A percentile compares a stretch with the other conserved stretches of the same genome.
phyloP scores from a whole-genome alignment of 1,140 invertebrate genomes.

The Brachionus rotundiformis region DNA sequence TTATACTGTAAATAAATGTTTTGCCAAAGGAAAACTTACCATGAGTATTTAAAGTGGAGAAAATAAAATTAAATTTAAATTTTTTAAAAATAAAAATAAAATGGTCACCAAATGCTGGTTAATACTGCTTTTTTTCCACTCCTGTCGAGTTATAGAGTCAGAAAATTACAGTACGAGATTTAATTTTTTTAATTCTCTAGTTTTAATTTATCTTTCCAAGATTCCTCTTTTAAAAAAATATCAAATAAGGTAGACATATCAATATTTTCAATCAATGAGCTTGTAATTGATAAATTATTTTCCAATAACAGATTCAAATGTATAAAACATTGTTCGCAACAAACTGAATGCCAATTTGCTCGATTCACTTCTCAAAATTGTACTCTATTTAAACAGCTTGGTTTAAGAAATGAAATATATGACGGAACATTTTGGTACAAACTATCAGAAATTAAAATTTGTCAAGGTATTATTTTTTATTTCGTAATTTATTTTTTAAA shows the following conservation, averaged over 20 bases:
- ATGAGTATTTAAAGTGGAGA: no score
- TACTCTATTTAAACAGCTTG: background rate
- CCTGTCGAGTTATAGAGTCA: background rate
- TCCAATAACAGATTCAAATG: background rate
- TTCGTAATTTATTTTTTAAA: no score
- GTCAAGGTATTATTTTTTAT: background rate
- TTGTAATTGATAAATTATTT: background rate
- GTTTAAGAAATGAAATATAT: background rate
- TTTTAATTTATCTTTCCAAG: background rate
- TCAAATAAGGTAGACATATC: background rate
- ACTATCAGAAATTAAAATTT: background rate
- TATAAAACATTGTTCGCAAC: background rate
- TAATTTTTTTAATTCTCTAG: background rate
- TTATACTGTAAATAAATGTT: no score
- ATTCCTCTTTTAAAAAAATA: background rate
- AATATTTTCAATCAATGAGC: background rate
- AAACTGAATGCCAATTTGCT: background rate
- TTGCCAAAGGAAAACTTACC: no score
- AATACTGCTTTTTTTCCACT: no score
- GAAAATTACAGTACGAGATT: background rate
- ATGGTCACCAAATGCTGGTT: no score
- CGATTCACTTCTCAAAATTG: background rate
- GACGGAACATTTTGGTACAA: background rate
- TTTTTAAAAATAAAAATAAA: no score
- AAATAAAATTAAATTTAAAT: no score